Evolutionary conservation across 2,113 vertebrate genomes (phyloP).

Genomic region (Gobio gobio): DNA sequence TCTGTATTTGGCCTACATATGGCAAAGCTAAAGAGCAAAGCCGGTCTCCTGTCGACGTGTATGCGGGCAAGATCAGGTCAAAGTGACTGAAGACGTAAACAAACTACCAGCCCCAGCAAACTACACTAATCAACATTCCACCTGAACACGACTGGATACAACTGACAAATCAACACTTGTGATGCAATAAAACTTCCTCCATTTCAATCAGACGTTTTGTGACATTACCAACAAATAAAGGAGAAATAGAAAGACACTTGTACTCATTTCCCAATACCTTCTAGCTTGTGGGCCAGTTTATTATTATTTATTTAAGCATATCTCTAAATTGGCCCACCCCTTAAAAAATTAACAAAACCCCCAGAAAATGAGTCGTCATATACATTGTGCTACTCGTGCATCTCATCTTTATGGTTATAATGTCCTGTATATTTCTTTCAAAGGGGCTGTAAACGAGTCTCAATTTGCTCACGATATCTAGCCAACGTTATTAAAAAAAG

Average conservation of each 20-base stretch:
- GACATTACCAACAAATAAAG: not conserved
- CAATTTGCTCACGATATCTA: not conserved
- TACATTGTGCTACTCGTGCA: not conserved
- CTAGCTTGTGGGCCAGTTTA: not conserved
- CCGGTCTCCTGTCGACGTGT: constrained; percentile 51
- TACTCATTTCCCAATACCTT: not conserved
- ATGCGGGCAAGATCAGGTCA: constrained; percentile 49
- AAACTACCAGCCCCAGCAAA: constrained; percentile 27
- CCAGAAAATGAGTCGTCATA: not conserved
- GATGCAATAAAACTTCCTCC: not conserved
- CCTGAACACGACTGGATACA: not conserved
- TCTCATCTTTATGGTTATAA: not conserved
- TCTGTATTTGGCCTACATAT: constrained; percentile 48
- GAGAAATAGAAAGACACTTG: constrained; percentile 16
- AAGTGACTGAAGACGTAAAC: constrained; percentile 48
- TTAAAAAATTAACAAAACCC: not conserved
- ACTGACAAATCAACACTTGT: not conserved
- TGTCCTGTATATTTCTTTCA: not conserved
- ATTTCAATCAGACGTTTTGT: not conserved
- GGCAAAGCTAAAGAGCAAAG: constrained; percentile 50
- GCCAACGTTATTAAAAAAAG: not conserved
- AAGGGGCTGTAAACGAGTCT: not conserved
- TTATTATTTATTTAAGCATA: not conserved
- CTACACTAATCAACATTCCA: constrained; percentile 7
- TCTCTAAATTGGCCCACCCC: too few relatives aligned